Evolutionary conservation across 2,113 vertebrate species (phyloP).

Genomic region (Anoura caudifer): DNA sequence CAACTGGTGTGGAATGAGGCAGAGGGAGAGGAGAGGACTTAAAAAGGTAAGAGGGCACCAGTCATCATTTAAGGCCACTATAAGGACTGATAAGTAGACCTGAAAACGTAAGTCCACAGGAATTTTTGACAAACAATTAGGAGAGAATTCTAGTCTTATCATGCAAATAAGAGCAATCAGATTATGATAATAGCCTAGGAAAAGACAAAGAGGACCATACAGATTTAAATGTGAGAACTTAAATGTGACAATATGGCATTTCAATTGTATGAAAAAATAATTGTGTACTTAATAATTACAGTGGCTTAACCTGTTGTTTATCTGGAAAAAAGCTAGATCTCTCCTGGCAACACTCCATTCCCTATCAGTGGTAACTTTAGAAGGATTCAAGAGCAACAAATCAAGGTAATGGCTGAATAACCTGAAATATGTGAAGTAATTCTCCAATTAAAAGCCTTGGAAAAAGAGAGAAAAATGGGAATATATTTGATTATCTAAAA

Average conservation of each 20-base stretch:
- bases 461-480: background rate
- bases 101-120: too few relatives aligned
- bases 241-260: background rate
- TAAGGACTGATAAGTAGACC: background rate
- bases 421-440: background rate
- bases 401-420: background rate
- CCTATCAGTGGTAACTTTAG: background rate
- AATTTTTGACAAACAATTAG: background rate
- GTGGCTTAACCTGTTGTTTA: background rate
- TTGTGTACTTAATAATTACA: background rate
- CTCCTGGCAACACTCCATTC: background rate
- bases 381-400: background rate
- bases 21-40: background rate
- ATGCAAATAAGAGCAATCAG: background rate
- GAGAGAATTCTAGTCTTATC: background rate
- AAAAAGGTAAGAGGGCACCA: rapidly evolving
- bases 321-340: background rate
- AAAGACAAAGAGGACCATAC: background rate
- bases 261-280: background rate
- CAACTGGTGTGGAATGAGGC: background rate
- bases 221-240: background rate
- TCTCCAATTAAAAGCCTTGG: background rate
- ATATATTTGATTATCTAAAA: background rate
- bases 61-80: rapidly evolving
- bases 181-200: background rate